phyloP scores from a whole-genome alignment of 2,888 invertebrate genomes.

The Pseudococcus jackbeardsleyi region DNA sequence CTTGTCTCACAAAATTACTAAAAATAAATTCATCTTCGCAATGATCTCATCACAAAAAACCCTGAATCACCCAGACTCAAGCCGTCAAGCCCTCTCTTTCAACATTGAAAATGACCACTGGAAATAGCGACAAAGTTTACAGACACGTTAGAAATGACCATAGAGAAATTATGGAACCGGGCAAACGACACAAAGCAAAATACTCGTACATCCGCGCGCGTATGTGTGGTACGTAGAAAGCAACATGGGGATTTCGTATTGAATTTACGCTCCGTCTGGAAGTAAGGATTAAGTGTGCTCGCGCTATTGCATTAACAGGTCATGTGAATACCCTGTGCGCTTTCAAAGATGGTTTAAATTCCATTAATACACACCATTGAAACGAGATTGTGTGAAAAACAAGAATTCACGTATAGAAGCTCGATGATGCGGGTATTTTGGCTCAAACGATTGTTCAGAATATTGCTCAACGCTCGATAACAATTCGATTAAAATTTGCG shows the following conservation, averaged over 20 bases:
- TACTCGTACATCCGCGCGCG: too few relatives aligned
- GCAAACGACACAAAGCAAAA: neutral
- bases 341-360: constrained; percentile 14
- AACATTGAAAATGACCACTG: neutral
- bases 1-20: too few relatives aligned
- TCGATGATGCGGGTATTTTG: constrained; percentile 28
- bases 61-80: too few relatives aligned
- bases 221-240: neutral
- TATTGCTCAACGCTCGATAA: neutral
- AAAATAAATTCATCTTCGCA: too few relatives aligned
- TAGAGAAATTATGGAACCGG: constrained; percentile 6
- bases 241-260: neutral
- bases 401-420: constrained; percentile 8
- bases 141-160: neutral
- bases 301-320: constrained; percentile 13
- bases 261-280: neutral
- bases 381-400: constrained; percentile 19
- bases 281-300: neutral
- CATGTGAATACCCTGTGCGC: neutral
- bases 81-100: too few relatives aligned
- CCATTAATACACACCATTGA: constrained; percentile 8
- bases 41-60: too few relatives aligned
- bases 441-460: neutral
- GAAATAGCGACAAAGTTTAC: neutral
- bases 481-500: constrained; percentile 5